These are phyloP conservation scores for Meloidogyne hapla DNA, from an alignment of 1,140 invertebrate genomes.

Conservation along the genomic window DNA sequence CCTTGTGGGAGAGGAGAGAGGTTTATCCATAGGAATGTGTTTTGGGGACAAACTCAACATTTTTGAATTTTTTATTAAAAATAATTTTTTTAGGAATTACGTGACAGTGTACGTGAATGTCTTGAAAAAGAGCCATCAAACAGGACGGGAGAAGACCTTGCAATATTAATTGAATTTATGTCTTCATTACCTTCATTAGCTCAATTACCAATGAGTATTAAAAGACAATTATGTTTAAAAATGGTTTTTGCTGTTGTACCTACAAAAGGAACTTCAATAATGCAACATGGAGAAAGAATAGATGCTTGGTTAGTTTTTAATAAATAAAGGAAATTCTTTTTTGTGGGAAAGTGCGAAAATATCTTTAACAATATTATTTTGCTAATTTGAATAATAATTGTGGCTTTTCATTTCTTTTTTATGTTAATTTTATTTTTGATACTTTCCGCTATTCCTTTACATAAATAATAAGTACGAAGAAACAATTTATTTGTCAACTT, in stretches of 20 bases:
- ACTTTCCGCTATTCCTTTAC: too few species aligned
- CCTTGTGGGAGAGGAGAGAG: too few species aligned
- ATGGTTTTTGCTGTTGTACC: slow-evolving; percentile 89
- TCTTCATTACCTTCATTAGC: slow-evolving; percentile 79
- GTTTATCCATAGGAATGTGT: too few species aligned
- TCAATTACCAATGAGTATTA: slow-evolving; percentile 73
- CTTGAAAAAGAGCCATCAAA: slow-evolving; percentile 93
- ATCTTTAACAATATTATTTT: too few species aligned
- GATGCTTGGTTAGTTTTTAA: slow-evolving; percentile 81
- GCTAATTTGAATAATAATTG: too few species aligned
- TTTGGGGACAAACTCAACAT: too few species aligned
- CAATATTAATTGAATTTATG: slow-evolving; percentile 90
- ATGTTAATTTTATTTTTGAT: neutral
- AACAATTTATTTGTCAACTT: too few species aligned
- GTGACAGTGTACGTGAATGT: slow-evolving; percentile 91
- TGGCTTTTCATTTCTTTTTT: neutral
- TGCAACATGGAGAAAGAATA: slow-evolving; percentile 94
- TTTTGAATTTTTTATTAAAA: too few species aligned
- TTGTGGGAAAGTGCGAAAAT: too few species aligned
- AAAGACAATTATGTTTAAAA: slow-evolving; percentile 79
- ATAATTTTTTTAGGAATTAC: slow-evolving; percentile 67
- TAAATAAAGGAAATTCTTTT: neutral
- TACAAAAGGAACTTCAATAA: slow-evolving; percentile 89
- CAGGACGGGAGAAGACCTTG: slow-evolving; percentile 88
- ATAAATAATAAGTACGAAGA: too few species aligned